Conservation (phyloP, 2,113 vertebrate species). For the Naja naja region DNA sequence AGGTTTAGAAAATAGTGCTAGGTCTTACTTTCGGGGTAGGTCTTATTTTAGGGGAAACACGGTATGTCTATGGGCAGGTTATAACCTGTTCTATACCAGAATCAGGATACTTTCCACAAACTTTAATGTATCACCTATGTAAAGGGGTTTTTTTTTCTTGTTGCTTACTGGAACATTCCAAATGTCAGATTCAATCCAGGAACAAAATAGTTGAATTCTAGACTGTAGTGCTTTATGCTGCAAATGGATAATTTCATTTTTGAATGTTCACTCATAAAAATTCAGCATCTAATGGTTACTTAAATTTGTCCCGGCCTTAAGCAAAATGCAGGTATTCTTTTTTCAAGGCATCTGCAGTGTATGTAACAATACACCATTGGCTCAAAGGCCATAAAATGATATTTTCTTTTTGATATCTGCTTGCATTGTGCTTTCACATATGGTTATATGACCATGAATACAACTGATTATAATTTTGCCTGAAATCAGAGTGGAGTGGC, state of each 20-base stretch:
- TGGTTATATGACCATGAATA: neutral
- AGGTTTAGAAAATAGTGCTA: too few relatives aligned
- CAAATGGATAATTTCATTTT: neutral
- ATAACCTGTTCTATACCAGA: conserved; percentile 3
- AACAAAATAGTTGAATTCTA: neutral
- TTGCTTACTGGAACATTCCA: neutral
- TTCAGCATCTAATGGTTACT: neutral
- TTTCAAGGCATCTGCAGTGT: neutral
- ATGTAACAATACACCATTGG: neutral
- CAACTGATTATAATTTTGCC: neutral
- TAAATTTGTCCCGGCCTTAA: neutral
- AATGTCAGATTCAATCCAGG: neutral
- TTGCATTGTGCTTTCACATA: neutral
- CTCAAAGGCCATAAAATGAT: neutral
- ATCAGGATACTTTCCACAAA: neutral
- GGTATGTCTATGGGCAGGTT: neutral
- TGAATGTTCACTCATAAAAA: neutral
- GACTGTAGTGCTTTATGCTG: neutral
- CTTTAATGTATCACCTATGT: neutral
- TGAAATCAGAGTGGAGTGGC: neutral
- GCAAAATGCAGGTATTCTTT: neutral
- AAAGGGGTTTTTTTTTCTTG: neutral
- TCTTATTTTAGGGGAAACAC: too few relatives aligned
- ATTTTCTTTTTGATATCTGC: neutral
- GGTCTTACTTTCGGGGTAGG: too few relatives aligned